Base-by-base conservation (phyloP, 2,888 invertebrate species). In the Catocala nupta region DNA sequence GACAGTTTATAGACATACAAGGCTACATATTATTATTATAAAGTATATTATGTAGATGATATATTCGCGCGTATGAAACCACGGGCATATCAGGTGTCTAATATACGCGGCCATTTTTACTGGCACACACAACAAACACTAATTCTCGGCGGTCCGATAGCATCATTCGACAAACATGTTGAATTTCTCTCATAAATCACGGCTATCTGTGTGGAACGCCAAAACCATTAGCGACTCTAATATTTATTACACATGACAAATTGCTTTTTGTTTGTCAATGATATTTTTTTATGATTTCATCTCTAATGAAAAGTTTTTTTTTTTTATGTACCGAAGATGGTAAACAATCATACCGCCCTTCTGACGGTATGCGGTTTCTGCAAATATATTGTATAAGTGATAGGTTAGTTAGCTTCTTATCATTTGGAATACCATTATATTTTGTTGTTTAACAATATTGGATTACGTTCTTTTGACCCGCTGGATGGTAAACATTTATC, bases 171-270 rank as follows among this genome's bases (percentile, higher is more conserved):
- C 60, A 68, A 66, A 66, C 68, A 74, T 65, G 63, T 61, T 58
- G 62, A 57, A 70, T 68, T 69, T 36, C 63, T 54, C 39, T 52
- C 77, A 67, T 77, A 71, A 63, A 71, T 77, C 68, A 75, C 57
- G 50, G 65, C 49, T 74, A 76, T 73, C 66, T 68, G 63, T 34
- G 47, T 43, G 39, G 63, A 4, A 61, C 54, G 58, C 60, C 54
- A 59, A 60, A 59, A 57, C 61, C 65, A 72, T 74, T 75, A 74
- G 55, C 55, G 51, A 36, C 50, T 59, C 73, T 68, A 70, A 76
- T 74, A 76, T 77, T 71, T 66, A 76, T 74, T 69, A 63, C 66
- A 39, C 42, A 55, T 56, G 49, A 59, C 68, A 67, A 68, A 70
- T 70, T 69, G 67, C 56, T 61, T 60, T 50, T 54, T 62, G 61